Evolutionary conservation across 2,113 vertebrate genomes (phyloP), one percentile per base, ranked within the genome.

Genomic region (Sarotherodon lohbergeri): DNA sequence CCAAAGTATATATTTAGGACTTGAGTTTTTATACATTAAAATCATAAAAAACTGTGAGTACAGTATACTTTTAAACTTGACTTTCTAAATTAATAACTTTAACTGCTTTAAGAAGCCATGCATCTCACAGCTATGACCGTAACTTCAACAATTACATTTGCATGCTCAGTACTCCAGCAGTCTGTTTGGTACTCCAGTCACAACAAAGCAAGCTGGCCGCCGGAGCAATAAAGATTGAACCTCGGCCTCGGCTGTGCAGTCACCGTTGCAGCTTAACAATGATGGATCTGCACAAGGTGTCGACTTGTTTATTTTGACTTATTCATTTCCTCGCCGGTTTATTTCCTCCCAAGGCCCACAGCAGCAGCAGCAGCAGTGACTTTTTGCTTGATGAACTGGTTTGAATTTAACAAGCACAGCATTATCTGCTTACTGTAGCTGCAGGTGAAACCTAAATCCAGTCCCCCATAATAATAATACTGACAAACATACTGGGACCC

Each of bases 261-360:
- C 46, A 34, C 4, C 6, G n/a, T 59, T 48, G 32, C 16, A 4
- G 13, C 24, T 19, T 91, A 87, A 91, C 10, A 56, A 83, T 80
- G 82, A 87, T 73, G 80, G 80, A 89, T 89, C 43, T 80, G 36
- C 87, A 82, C 43, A 68, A 82, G 68, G 71, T 52, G 79, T 79
- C 48, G 7, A 5, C 80, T 89, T 80, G 13, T 89, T 87, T 89
- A 71, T 85, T 63, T 86, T 46, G 22, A 76, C 6, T 57, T 81
- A 19, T 88, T 48, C 78, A 11, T 86, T 88, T 84, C 24, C 84
- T 84, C 54, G n/a, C 68, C 22, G 34, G 43, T 81, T 61, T 89
- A 61, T 87, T 80, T 82, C 66, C 36, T 82, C 24, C 29, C 32
- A 66, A 66, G 61, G 32, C 10, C 61, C 61, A n/a, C 36, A 55